Percentiles rank a stretch among this genome's conserved stretches.
These are phyloP conservation scores for Hippoglossus stenolepis DNA, from an alignment of 2,113 vertebrate species.

Conservation along the genomic window DNA sequence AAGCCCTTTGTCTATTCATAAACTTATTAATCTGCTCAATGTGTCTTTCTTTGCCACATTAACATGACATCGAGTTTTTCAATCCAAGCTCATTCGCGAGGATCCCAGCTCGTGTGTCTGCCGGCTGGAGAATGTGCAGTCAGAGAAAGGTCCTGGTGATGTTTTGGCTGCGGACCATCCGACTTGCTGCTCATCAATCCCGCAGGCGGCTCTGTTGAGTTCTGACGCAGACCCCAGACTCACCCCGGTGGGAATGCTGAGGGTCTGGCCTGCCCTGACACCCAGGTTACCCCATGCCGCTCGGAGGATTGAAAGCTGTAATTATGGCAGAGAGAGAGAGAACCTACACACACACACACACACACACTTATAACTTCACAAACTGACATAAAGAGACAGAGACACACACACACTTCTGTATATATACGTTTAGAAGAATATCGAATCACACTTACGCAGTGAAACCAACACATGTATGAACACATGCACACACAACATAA, in stretches of 20 bases:
- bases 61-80: background rate
- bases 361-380: background rate
- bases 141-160: conserved; percentile 64
- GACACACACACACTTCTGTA: conserved; percentile 15
- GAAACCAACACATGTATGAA: background rate
- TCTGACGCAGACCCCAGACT: conserved; percentile 71
- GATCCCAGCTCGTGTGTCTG: conserved; percentile 41
- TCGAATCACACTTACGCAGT: background rate
- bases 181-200: conserved; percentile 64
- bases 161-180: conserved; percentile 65
- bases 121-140: conserved; percentile 63
- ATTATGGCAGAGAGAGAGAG: conserved; percentile 60
- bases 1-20: no score
- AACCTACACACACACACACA: conserved; percentile 18
- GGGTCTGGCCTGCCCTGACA: conserved; percentile 65
- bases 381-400: conserved; percentile 10
- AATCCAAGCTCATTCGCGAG: conserved; percentile 11
- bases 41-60: background rate
- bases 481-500: background rate
- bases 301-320: conserved; percentile 70
- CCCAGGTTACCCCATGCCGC: conserved; percentile 61
- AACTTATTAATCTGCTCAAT: background rate
- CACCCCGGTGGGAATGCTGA: conserved; percentile 75
- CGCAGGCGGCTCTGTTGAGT: conserved; percentile 52
- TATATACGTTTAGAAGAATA: background rate